A percentile compares a stretch with the other conserved stretches of the same genome.
Conservation (phyloP, 1,140 invertebrate species). For the Schlechtendalia chinensis region DNA sequence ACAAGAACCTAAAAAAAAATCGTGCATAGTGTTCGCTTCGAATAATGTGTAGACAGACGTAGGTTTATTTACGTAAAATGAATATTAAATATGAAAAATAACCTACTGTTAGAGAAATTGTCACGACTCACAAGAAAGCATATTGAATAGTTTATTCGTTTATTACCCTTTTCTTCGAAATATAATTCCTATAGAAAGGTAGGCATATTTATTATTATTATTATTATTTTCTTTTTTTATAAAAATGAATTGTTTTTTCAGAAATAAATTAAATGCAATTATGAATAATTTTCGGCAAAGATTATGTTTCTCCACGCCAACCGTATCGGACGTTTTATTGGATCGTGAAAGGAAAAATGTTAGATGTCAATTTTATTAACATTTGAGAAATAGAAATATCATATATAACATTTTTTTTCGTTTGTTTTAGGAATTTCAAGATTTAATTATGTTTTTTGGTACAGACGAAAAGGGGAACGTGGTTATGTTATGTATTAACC, state of each 20-base stretch:
- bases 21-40: no score
- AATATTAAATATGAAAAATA: no score
- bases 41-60: no score
- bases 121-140: no score
- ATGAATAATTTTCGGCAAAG: slow-evolving; percentile 3
- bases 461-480: not conserved
- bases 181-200: no score
- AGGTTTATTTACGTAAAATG: no score
- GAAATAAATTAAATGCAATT: not conserved
- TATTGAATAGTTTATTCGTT: no score
- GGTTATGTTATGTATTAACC: not conserved
- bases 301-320: slow-evolving; percentile 16
- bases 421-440: slow-evolving; percentile 17
- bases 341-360: slow-evolving; percentile 26
- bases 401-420: not conserved
- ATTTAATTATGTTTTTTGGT: slow-evolving; percentile 25
- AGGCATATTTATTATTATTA: no score
- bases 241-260: not conserved
- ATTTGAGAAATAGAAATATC: not conserved
- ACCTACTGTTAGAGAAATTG: no score
- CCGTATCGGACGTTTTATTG: not conserved
- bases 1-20: no score
- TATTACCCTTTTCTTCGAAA: no score
- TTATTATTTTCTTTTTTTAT: no score
- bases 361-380: not conserved